Conservation (phyloP, 2,797 vertebrate species). For the Sus cebifrons region DNA sequence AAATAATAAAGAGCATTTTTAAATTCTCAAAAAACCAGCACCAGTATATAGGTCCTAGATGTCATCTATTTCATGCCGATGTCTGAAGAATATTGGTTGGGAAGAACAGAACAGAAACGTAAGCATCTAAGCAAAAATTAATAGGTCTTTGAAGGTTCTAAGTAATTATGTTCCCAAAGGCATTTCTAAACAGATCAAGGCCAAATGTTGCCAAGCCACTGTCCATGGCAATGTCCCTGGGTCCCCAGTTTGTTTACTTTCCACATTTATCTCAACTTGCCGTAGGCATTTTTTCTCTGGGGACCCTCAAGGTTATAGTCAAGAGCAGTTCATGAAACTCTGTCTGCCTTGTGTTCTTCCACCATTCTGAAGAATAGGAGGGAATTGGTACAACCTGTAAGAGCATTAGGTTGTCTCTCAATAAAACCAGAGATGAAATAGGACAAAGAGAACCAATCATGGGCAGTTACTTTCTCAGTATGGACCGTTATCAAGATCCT, state of each 20-base stretch:
- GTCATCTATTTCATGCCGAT: not conserved
- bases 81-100: not conserved
- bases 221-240: no score
- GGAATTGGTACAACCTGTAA: not conserved
- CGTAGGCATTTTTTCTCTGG: no score
- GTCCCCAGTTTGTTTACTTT: no score
- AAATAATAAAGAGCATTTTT: not conserved
- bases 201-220: no score
- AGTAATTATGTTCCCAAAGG: not conserved
- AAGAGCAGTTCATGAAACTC: not conserved
- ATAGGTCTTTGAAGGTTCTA: not conserved
- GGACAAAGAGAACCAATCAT: not conserved
- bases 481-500: not conserved
- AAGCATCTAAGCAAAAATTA: not conserved
- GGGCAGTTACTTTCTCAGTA: not conserved
- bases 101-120: not conserved
- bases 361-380: not conserved
- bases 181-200: not conserved
- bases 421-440: not conserved
- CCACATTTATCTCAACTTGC: no score
- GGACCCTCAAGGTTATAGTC: not conserved
- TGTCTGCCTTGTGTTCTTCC: not conserved
- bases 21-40: not conserved
- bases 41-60: not conserved
- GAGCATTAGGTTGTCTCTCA: fast-evolving